phyloP scores from a whole-genome alignment of 2,797 vertebrate species.

The Falco novaeseelandiae region DNA sequence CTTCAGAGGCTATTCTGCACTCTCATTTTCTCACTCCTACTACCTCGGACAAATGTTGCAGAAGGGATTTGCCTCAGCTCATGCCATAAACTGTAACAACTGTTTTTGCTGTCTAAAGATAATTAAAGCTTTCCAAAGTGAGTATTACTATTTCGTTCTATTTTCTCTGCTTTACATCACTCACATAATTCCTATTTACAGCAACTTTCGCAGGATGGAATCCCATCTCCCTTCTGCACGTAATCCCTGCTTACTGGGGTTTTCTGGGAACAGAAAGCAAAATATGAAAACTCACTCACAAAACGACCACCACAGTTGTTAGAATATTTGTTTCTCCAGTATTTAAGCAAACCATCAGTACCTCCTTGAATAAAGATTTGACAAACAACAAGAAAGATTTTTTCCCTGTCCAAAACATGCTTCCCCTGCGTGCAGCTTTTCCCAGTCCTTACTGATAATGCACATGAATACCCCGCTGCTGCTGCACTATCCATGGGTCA shows the following conservation, averaged over 20 bases:
- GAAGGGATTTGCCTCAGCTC: slow-evolving; percentile 19
- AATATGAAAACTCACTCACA: neutral
- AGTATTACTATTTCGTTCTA: neutral
- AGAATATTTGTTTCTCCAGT: neutral
- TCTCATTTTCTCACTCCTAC: neutral
- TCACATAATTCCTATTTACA: neutral
- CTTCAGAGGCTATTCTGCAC: neutral
- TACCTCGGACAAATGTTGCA: neutral
- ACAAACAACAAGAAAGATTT: neutral
- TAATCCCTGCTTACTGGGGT: neutral
- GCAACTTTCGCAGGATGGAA: neutral
- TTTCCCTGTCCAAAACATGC: fast-evolving
- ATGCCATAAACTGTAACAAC: neutral
- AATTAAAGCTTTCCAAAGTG: slow-evolving; percentile 18
- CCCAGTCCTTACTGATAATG: fast-evolving
- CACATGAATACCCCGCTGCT: neutral
- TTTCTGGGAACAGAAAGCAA: neutral
- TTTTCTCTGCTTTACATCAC: neutral
- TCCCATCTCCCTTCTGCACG: neutral
- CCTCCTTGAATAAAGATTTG: neutral
- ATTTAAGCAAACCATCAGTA: neutral
- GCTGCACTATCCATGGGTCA: fast-evolving
- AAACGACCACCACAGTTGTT: neutral
- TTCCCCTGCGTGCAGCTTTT: neutral
- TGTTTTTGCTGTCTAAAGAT: neutral